Evolutionary conservation across 2,888 invertebrate genomes (phyloP).

Genomic region (Suillia variegata): DNA sequence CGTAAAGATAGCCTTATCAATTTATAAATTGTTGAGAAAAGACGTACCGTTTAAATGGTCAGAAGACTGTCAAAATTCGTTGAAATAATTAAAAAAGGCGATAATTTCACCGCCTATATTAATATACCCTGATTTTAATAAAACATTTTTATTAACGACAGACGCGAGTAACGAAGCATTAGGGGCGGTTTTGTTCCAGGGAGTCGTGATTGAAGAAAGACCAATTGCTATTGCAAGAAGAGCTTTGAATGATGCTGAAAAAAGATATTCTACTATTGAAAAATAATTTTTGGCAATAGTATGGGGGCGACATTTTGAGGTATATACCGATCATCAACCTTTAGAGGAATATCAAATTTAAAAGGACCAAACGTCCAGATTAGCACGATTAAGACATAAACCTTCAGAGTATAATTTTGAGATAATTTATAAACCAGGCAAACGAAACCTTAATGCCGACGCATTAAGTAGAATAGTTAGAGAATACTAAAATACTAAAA

Average conservation of each 20-base stretch:
- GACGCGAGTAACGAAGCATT: constrained; percentile 15
- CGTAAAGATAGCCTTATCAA: not conserved
- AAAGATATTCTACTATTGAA: constrained; percentile 16
- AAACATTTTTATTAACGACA: constrained; percentile 17
- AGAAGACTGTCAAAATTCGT: no score
- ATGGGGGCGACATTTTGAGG: not conserved
- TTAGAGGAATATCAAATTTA: no score
- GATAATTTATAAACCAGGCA: constrained; percentile 16
- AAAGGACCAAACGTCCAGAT: not conserved
- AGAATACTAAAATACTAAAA: no score
- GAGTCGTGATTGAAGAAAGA: no score
- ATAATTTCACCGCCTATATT: no score
- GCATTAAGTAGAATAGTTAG: constrained; percentile 8
- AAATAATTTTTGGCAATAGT: constrained; percentile 15
- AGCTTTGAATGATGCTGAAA: not conserved
- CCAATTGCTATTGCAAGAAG: not conserved
- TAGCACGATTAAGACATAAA: constrained; percentile 5
- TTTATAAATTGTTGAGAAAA: no score
- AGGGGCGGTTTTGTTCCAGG: constrained; percentile 7
- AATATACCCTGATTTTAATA: constrained; percentile 18
- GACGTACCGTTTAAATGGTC: no score
- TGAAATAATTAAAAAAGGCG: no score
- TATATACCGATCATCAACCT: no score
- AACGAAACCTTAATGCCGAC: constrained; percentile 9
- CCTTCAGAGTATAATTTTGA: constrained; percentile 7